Conservation (phyloP, 92 coral and sea anemone species). For the Parazoanthus swiftii region DNA sequence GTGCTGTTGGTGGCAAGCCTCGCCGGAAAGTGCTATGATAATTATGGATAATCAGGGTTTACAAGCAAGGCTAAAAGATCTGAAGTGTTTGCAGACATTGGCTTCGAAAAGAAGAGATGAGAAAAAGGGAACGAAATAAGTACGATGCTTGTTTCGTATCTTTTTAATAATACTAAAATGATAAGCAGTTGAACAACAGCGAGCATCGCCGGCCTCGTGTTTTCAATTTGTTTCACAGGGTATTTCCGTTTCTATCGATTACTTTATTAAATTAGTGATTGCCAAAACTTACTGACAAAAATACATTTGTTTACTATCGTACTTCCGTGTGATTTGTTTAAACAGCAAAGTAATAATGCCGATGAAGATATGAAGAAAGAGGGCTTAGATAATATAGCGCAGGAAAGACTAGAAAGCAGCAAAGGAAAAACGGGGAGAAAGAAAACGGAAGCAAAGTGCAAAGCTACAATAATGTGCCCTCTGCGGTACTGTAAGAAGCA, state of each 20-base stretch:
- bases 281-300: no score
- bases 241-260: no score
- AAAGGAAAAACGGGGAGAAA: constrained; percentile 18
- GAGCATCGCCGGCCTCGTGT: no score
- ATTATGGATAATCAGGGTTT: constrained; percentile 4
- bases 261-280: no score
- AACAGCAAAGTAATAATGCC: neutral
- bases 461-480: constrained; percentile 2
- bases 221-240: no score
- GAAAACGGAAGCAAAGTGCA: constrained; percentile 41
- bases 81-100: no score
- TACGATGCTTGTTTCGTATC: no score
- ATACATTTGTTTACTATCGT: no score
- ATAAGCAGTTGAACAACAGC: no score
- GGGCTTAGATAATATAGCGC: neutral
- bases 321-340: no score
- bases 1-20: constrained; percentile 11
- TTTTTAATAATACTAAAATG: no score
- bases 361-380: constrained; percentile 22
- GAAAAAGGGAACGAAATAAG: constrained; percentile 2
- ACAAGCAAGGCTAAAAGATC: neutral
- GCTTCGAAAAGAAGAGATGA: constrained; percentile 11
- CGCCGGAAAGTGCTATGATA: neutral
- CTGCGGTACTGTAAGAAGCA: constrained; percentile 7
- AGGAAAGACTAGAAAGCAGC: neutral